Conservation (phyloP, 2,888 invertebrate species). For the Hydriomena furcata region DNA sequence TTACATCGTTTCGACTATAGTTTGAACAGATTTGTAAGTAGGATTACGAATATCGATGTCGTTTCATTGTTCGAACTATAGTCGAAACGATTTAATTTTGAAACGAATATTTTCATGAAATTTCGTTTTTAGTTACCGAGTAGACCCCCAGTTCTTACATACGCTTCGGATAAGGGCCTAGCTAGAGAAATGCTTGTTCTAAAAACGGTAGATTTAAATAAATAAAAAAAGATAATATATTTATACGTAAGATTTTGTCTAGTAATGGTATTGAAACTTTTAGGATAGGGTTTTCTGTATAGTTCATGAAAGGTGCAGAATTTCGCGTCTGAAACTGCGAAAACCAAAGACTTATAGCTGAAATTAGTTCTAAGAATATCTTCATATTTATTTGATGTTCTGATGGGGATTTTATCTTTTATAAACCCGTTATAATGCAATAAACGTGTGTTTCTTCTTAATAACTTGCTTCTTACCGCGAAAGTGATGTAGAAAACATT, state of each 20-base stretch:
- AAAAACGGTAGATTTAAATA: neutral
- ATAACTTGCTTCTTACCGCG: no score
- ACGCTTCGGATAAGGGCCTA: slow-evolving; percentile 1
- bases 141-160: neutral
- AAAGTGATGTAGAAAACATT: no score
- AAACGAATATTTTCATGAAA: no score
- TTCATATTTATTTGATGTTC: neutral
- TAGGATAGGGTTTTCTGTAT: neutral
- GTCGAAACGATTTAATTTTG: no score
- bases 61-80: no score
- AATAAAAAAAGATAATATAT: neutral
- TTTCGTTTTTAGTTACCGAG: no score
- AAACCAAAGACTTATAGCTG: slow-evolving; percentile 25
- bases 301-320: slow-evolving; percentile 3
- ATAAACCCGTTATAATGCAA: no score
- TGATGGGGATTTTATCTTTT: no score
- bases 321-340: neutral
- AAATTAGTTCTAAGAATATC: slow-evolving; percentile 16
- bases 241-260: slow-evolving; percentile 5
- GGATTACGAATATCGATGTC: no score
- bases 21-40: no score
- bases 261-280: slow-evolving; percentile 3
- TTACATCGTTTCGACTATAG: no score
- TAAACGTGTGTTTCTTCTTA: no score
- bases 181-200: slow-evolving; percentile 6